Evolutionary conservation across 2,113 vertebrate species (phyloP).

Genomic region (Chitala chitala): DNA sequence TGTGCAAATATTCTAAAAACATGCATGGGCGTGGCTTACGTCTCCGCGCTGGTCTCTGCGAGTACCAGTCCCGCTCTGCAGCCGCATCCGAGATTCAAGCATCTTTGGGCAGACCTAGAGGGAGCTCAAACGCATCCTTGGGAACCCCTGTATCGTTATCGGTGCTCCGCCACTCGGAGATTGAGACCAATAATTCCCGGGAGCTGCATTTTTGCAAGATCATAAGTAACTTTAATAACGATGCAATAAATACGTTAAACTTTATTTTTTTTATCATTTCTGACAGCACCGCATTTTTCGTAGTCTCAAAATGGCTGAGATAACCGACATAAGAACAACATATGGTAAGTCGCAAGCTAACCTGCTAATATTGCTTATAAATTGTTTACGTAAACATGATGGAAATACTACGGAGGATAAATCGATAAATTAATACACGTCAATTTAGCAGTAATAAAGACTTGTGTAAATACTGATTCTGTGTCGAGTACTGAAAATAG

Average conservation of each 20-base stretch:
- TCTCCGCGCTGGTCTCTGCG: neutral
- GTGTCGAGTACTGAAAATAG: neutral
- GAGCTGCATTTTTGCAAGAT: neutral
- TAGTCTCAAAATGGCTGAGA: slow-evolving; percentile 70
- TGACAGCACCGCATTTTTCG: slow-evolving; percentile 39
- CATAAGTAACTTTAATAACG: slow-evolving; percentile 1
- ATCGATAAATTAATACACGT: neutral
- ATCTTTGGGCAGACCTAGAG: neutral
- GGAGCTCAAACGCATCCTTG: slow-evolving; percentile 8
- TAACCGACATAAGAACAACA: slow-evolving; percentile 63
- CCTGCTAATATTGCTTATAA: neutral
- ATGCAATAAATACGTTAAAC: slow-evolving; percentile 21
- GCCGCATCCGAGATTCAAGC: slow-evolving; percentile 25
- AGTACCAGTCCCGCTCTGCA: slow-evolving; percentile 23
- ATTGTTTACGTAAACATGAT: neutral
- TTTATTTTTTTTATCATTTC: slow-evolving; percentile 14
- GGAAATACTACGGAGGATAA: neutral
- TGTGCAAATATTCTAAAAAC: neutral
- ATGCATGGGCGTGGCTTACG: slow-evolving; percentile 9
- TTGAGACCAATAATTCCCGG: neutral
- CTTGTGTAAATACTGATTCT: too few relatives aligned
- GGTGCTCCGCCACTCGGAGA: neutral
- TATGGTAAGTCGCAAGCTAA: slow-evolving; percentile 57
- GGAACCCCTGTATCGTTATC: neutral
- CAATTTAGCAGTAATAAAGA: neutral